Evolutionary conservation across 2,797 vertebrate species (phyloP).

Genomic region (Valencia hispanica): DNA sequence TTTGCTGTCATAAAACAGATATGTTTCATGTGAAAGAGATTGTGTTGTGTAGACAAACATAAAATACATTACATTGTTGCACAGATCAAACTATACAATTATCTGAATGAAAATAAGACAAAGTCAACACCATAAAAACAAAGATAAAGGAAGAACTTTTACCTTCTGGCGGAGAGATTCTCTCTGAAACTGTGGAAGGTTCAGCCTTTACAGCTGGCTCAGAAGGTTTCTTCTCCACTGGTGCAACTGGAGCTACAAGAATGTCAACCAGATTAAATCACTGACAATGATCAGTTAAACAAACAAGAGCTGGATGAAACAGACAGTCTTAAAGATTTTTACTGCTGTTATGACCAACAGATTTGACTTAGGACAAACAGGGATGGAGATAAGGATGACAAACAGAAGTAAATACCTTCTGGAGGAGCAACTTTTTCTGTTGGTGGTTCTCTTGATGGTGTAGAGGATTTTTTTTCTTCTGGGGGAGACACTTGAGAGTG

Average conservation of each 20-base stretch:
- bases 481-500: conserved; percentile 67
- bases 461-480: conserved; percentile 62
- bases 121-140: conserved; percentile 17
- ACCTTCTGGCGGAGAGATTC: conserved; percentile 64
- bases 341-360: conserved; percentile 19
- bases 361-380: conserved; percentile 17
- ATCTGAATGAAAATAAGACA: conserved; percentile 11
- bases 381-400: conserved; percentile 24
- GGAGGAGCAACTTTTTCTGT: conserved; percentile 78
- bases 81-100: not conserved
- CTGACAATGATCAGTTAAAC: conserved; percentile 40
- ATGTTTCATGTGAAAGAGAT: not conserved
- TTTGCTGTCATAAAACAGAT: conserved; percentile 3
- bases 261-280: conserved; percentile 54
- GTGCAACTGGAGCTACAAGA: conserved; percentile 61
- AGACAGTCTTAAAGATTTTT: conserved; percentile 21
- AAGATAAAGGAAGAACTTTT: conserved; percentile 33
- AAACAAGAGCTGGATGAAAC: conserved; percentile 27
- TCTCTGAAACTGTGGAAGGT: conserved; percentile 32
- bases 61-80: not conserved
- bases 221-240: conserved; percentile 46
- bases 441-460: conserved; percentile 43
- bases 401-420: conserved; percentile 83
- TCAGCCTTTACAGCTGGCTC: conserved; percentile 33
- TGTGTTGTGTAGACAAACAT: conserved; percentile 1